Base-by-base conservation (phyloP, 2,888 invertebrate genomes). In the Belgica antarctica region DNA sequence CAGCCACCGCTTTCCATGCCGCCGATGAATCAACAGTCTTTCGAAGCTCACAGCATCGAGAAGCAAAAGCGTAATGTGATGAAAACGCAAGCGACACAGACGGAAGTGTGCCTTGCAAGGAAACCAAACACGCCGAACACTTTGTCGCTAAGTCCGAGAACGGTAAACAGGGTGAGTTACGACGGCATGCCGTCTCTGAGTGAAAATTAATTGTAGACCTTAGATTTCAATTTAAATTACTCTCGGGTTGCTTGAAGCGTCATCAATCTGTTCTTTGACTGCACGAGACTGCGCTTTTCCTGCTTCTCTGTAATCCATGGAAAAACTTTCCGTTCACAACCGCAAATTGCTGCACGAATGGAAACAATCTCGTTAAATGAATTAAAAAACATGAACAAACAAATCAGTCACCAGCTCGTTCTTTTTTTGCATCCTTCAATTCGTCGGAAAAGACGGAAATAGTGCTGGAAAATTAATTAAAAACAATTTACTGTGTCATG, bases 11-110 rank as follows among this genome's bases (percentile, higher is more conserved):
- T 59, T 3, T 73, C 74, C 57, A 72, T 71, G 34, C 77, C 76
- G 71, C 78, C 76, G 72, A 77, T 77, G 77, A 76, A 75, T 28
- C 73, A 76, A 19, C 76, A 74, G 73, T 15, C 19, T 8, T 24
- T 46, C 17, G 73, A 75, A 71, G 74, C 70, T 66, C 72, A 46
- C 71, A 71, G 74, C 15, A 71, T 83, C 86, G 92, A 92, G 80
- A 90, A 90, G 78, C 82, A 90, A 72, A 93, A 92, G 77, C 86
- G 91, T 76, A 52, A 77, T 72, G 88, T 89, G 0, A 94, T 94
- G 94, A 90, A 93, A 79, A 94, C 94, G 0, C 94, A 94, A 81
- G 94, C 94, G 15, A 95, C 94, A 2, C 94, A 95, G 81, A 94
- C 89, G 3, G 94, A 94, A 82, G 85, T 87, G 27, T 86, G 86